Percentiles rank a stretch among this genome's conserved stretches.
Conservation (phyloP, 2,888 invertebrate species). For the Plebejus melissa region DNA sequence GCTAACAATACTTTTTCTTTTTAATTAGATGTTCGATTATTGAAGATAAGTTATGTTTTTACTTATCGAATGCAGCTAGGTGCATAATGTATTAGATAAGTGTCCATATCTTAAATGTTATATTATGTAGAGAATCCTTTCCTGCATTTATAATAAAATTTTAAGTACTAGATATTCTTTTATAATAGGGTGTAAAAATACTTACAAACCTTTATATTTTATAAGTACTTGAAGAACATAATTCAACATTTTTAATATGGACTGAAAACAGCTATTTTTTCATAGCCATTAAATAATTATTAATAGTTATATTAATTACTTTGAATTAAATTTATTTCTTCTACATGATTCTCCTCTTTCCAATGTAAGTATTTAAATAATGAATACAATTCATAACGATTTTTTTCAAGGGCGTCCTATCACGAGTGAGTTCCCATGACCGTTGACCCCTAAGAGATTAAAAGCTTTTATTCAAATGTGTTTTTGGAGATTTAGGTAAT, state of each 20-base stretch:
- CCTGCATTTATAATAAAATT: background rate
- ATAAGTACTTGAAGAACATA: background rate
- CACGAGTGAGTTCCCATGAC: background rate
- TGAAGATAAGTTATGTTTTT: slow-evolving; percentile 7
- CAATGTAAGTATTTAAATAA: background rate
- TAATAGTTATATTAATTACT: background rate
- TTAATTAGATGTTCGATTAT: background rate
- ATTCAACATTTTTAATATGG: background rate
- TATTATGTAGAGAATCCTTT: background rate
- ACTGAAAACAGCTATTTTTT: background rate
- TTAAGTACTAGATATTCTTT: background rate
- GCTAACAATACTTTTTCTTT: slow-evolving; percentile 8
- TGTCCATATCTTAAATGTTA: background rate
- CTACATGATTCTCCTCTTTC: background rate
- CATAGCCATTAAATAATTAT: background rate
- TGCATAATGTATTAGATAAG: background rate
- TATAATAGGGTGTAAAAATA: background rate
- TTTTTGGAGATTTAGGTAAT: background rate
- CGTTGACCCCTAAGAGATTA: background rate
- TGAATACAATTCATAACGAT: background rate
- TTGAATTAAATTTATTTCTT: background rate
- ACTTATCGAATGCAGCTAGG: slow-evolving; percentile 2
- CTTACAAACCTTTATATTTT: background rate
- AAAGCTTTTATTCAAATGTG: background rate
- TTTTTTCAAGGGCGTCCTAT: background rate